Conservation (phyloP, 2,797 vertebrate genomes). For the Miichthys miiuy region DNA sequence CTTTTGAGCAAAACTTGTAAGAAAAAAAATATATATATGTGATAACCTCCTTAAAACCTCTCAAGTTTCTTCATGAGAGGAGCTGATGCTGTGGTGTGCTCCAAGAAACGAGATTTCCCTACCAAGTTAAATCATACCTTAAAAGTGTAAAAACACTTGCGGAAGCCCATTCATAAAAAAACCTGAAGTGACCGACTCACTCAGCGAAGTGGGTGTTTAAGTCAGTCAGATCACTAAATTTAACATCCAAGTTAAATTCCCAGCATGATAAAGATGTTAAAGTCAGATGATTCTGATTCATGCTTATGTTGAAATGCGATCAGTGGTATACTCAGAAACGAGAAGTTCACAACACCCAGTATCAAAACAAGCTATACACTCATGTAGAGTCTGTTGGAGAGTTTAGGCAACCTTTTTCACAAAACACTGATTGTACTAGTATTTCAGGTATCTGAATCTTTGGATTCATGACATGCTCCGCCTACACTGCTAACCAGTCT, state of each 20-base stretch:
- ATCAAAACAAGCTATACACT: background rate
- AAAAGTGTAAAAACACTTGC: background rate
- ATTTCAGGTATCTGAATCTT: background rate
- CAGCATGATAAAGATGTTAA: background rate
- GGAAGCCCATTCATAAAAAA: constrained; percentile 33
- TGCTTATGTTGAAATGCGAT: background rate
- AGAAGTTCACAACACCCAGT: background rate
- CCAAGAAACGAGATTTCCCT: background rate
- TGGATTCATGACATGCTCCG: background rate
- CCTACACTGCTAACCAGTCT: background rate
- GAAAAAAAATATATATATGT: background rate
- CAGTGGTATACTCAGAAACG: background rate
- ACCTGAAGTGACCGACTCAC: background rate
- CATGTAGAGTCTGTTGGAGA: background rate
- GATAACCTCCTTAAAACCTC: too few species aligned
- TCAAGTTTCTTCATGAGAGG: background rate
- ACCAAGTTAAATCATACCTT: background rate
- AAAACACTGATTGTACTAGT: background rate
- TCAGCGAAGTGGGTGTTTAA: background rate
- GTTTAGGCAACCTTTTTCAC: background rate
- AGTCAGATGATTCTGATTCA: constrained; percentile 11
- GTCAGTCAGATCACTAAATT: background rate
- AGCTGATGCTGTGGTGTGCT: background rate
- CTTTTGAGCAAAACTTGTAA: background rate
- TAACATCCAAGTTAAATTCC: background rate